Evolutionary conservation across 2,113 vertebrate species (phyloP), one percentile per base, ranked within the genome.

Genomic region (Astur gentilis): DNA sequence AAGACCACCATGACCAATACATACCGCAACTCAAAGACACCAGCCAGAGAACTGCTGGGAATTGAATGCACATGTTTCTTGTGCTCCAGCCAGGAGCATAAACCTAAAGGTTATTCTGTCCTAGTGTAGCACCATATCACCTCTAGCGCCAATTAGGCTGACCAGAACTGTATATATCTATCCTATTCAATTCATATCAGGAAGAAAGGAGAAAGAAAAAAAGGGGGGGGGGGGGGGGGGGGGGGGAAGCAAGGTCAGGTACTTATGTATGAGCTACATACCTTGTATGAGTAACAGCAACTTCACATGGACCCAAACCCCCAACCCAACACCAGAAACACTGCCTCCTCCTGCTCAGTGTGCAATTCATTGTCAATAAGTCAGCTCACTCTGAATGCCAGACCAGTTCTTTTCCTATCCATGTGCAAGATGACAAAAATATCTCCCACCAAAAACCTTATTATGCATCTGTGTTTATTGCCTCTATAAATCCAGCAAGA

Each of bases 81-180:
- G 70, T 73, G 67, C 36, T 88, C 38, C 71, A 83, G 93, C 40
- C 85, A 86, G 75, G 1, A 95, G 58, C 64, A 50, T 55, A 73
- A 88, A 65, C 40, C 58, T 77, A 95, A 90, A 96, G 92, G 93
- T 96, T 94, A 95, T 55, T 49, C 88, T 90, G 93, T 93, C 85
- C 90, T 90, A 69, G 27, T 14, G 10, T 22, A 66, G 40, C 58
- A 82, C 84, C 57, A 0, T 93, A 91, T 97, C 87, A 90, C 96
- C 75, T 80, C 78, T 29, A 94, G 82, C 16, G 22, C 79, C 96
- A 90, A 49, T 50, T 54, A 80, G 78, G 88, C 93, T 88, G 88
- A 95, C 75, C 82, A 86, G 82, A 92, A 66, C 66, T 26, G 23
- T 73, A 79, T 94, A 58, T 83, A 93, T 91, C 95, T 93, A 62